Conservation (phyloP, 2,888 invertebrate species). For the Oithona nana region DNA sequence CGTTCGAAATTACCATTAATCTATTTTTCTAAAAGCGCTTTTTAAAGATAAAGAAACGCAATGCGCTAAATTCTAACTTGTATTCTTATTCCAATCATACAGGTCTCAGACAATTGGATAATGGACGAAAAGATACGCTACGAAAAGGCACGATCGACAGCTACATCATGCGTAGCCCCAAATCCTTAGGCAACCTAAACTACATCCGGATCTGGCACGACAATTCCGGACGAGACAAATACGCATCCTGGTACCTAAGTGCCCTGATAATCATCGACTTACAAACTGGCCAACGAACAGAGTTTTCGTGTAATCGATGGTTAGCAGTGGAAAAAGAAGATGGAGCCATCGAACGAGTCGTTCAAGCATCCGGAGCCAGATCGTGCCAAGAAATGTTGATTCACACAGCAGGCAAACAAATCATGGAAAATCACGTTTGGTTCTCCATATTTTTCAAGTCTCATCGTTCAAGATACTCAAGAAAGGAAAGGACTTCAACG, state of each 20-base stretch:
- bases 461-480: slow-evolving; percentile 31
- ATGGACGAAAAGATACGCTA: slow-evolving; percentile 23
- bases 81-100: too few relatives aligned
- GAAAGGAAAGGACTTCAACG: slow-evolving; percentile 32
- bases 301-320: slow-evolving; percentile 31
- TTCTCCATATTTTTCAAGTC: slow-evolving; percentile 34
- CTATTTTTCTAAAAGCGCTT: too few relatives aligned
- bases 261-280: slow-evolving; percentile 30
- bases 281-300: slow-evolving; percentile 29
- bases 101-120: too few relatives aligned
- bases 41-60: too few relatives aligned
- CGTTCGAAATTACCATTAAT: too few relatives aligned
- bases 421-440: slow-evolving; percentile 35
- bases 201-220: slow-evolving; percentile 34
- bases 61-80: too few relatives aligned
- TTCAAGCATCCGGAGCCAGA: slow-evolving; percentile 31
- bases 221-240: slow-evolving; percentile 30
- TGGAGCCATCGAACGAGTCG: slow-evolving; percentile 32
- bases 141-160: slow-evolving; percentile 24
- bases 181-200: slow-evolving; percentile 29
- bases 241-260: slow-evolving; percentile 31
- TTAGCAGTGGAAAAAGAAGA: slow-evolving; percentile 34
- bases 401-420: slow-evolving; percentile 24
- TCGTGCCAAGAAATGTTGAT: slow-evolving; percentile 31
- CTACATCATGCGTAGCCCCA: slow-evolving; percentile 26